Percentiles rank a stretch among this genome's conserved stretches.
phyloP scores from a whole-genome alignment of 2,797 vertebrate species.

The Babyrousa celebensis region DNA sequence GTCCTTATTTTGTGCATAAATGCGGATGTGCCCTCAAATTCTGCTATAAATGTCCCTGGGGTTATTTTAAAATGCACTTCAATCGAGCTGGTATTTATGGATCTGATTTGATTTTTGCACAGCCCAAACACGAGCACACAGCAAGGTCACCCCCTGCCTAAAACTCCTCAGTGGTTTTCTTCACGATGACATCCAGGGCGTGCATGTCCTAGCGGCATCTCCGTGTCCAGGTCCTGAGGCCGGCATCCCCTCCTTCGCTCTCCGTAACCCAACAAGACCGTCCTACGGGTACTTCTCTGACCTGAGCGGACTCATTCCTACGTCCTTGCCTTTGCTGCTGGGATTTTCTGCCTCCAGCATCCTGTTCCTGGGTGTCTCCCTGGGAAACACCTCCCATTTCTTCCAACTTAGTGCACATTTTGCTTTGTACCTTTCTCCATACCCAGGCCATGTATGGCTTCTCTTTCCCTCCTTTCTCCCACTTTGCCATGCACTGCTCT shows the following conservation, averaged over 20 bases:
- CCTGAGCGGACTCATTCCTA: accelerated
- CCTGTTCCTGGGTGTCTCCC: no score
- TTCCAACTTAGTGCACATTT: background rate
- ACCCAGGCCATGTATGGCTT: no score
- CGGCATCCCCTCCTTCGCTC: accelerated
- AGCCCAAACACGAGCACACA: background rate
- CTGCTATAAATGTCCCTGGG: background rate
- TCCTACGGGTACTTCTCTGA: background rate
- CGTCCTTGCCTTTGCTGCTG: background rate
- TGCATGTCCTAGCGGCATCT: background rate
- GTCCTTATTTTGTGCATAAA: background rate
- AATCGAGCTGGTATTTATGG: background rate
- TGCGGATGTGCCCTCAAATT: background rate
- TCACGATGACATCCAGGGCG: background rate
- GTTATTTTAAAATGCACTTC: background rate
- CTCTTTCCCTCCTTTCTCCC: accelerated
- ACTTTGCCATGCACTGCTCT: background rate
- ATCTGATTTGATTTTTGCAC: constrained; percentile 28
- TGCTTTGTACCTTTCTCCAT: no score
- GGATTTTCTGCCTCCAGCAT: background rate
- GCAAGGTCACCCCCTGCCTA: background rate
- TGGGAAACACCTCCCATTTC: background rate
- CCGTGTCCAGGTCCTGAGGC: accelerated
- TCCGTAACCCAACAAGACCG: background rate
- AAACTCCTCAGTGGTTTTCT: background rate